A percentile compares a stretch with the other conserved stretches of the same genome.
Conservation (phyloP, 2,888 invertebrate species). For the Platerodrilus igneus region DNA sequence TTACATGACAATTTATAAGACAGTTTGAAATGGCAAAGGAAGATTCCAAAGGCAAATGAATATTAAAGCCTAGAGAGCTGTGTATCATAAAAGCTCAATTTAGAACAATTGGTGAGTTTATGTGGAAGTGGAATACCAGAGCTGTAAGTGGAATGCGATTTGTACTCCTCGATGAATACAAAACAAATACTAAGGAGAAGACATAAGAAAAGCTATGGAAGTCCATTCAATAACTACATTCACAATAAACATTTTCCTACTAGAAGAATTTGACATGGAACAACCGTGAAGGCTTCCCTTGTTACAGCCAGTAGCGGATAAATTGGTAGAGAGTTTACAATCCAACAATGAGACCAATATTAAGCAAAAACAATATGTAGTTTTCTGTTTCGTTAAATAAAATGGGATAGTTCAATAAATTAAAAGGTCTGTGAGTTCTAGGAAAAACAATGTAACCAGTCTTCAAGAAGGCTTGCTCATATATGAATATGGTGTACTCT, state of each 20-base stretch:
- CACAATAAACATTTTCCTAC: slow-evolving; percentile 3
- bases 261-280: slow-evolving; percentile 7
- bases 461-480: too few relatives aligned
- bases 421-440: too few relatives aligned
- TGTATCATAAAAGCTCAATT: slow-evolving; percentile 4
- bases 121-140: slow-evolving; percentile 7
- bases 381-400: background rate
- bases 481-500: too few relatives aligned
- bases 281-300: too few relatives aligned
- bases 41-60: slow-evolving; percentile 6
- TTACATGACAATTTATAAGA: slow-evolving; percentile 3
- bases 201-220: slow-evolving; percentile 5
- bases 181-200: slow-evolving; percentile 6
- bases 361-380: slow-evolving; percentile 2
- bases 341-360: slow-evolving; percentile 2
- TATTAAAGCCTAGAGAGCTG: slow-evolving; percentile 3
- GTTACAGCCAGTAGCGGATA: slow-evolving; percentile 1
- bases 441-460: too few relatives aligned
- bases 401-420: too few relatives aligned
- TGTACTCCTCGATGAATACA: slow-evolving; percentile 2
- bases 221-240: slow-evolving; percentile 3
- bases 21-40: slow-evolving; percentile 5
- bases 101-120: slow-evolving; percentile 8
- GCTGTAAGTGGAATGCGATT: slow-evolving; percentile 5
- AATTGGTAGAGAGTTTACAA: slow-evolving; percentile 2